These are phyloP conservation scores for Gobio occitaniae DNA, from an alignment of 2,797 vertebrate species.

Conservation along the genomic window DNA sequence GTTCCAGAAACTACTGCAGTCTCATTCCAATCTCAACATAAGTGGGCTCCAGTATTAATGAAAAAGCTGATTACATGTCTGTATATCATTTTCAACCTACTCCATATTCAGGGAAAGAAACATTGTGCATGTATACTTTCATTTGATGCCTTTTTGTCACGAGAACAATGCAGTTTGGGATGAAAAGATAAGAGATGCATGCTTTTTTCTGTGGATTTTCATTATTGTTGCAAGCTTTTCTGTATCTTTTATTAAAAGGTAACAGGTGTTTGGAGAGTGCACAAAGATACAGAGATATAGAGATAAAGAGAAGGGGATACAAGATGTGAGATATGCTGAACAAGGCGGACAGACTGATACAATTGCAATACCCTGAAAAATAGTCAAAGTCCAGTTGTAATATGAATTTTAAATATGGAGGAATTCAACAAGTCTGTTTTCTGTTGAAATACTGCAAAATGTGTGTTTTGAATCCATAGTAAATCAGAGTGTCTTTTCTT, in stretches of 20 bases:
- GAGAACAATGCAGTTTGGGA: not conserved
- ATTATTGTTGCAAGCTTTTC: not conserved
- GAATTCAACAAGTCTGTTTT: not conserved
- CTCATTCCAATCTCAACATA: not conserved
- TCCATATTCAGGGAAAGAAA: conserved; percentile 3
- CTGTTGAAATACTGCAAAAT: not conserved
- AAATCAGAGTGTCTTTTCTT: not conserved
- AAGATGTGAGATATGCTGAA: not conserved
- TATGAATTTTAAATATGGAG: not conserved
- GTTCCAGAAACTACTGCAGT: not conserved
- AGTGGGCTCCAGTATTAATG: conserved; percentile 19
- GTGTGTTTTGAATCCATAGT: not conserved
- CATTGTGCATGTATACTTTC: conserved; percentile 12
- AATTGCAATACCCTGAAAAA: not conserved
- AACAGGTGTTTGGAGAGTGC: not conserved
- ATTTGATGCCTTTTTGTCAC: not conserved
- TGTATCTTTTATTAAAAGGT: conserved; percentile 8
- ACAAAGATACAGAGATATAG: conserved; percentile 12
- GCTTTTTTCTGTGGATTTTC: not conserved
- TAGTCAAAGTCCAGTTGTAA: not conserved
- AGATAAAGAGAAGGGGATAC: not conserved
- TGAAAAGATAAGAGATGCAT: not conserved
- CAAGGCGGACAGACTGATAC: not conserved
- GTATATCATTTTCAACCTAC: not conserved
- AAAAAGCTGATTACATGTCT: conserved; percentile 15